Evolutionary conservation across 2,888 invertebrate species (phyloP).

Genomic region (Drosophila leonis): DNA sequence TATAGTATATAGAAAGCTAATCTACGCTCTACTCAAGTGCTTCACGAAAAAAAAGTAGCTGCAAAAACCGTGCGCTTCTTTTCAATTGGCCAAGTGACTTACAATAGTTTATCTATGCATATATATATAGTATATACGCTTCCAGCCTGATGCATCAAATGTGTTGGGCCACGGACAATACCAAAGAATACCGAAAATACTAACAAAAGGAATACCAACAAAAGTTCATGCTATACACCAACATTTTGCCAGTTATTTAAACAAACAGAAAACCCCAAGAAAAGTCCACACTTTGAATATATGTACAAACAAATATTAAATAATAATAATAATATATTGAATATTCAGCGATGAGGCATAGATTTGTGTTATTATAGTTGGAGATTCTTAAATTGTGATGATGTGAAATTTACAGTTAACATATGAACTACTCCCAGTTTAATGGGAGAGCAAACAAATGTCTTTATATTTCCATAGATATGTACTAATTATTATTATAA

Average conservation of each 20-base stretch:
- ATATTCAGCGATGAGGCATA: conserved; percentile 27
- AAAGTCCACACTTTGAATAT: conserved; percentile 40
- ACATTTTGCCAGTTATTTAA: conserved; percentile 27
- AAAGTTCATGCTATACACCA: conserved; percentile 9
- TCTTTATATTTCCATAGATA: conserved; percentile 78
- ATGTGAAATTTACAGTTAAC: conserved; percentile 86
- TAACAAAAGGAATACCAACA: not conserved
- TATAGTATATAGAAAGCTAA: conserved; percentile 16
- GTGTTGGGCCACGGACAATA: conserved; percentile 71
- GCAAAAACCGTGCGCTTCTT: conserved; percentile 45
- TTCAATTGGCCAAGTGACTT: conserved; percentile 61
- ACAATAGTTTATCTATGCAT: conserved; percentile 52
- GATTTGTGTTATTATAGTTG: conserved; percentile 69
- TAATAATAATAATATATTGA: not conserved
- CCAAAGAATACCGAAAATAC: conserved; percentile 13
- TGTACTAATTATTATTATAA: conserved; percentile 61
- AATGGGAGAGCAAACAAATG: conserved; percentile 83
- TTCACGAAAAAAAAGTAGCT: conserved; percentile 46
- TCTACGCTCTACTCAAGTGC: conserved; percentile 45
- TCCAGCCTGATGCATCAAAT: conserved; percentile 67
- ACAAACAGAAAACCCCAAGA: conserved; percentile 17
- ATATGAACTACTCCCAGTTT: conserved; percentile 85
- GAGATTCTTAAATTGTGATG: conserved; percentile 85
- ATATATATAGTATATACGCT: conserved; percentile 40
- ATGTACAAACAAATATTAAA: conserved; percentile 29